phyloP scores from a whole-genome alignment of 2,113 vertebrate genomes.

The Archocentrus centrarchus region DNA sequence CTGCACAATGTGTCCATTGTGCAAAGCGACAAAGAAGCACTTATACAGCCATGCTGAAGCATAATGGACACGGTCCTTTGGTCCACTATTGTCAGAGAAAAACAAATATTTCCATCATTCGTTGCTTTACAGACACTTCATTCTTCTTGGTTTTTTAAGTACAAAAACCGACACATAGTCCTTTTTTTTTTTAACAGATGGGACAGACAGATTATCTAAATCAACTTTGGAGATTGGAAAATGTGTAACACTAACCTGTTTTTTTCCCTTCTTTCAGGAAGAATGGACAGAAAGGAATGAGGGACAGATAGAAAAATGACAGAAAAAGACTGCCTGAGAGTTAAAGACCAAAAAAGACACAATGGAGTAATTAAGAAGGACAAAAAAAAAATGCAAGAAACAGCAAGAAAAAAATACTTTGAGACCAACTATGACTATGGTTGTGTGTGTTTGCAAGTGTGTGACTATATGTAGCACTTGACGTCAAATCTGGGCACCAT shows the following conservation, averaged over 20 bases:
- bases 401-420: conserved; percentile 29
- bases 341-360: conserved; percentile 6
- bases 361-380: conserved; percentile 35
- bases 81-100: conserved; percentile 36
- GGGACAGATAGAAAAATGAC: neutral
- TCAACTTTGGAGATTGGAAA: neutral
- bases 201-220: neutral
- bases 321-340: neutral
- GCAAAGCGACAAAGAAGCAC: conserved; percentile 47
- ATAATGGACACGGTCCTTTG: conserved; percentile 56
- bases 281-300: neutral
- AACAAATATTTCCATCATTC: conserved; percentile 1
- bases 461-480: neutral
- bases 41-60: conserved; percentile 41
- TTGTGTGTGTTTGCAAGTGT: conserved; percentile 11
- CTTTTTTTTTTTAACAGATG: neutral
- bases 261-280: neutral
- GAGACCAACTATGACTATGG: conserved; percentile 47
- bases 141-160: neutral
- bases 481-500: neutral
- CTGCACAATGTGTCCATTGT: conserved; percentile 60
- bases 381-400: conserved; percentile 8
- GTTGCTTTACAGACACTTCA: neutral
- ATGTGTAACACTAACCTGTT: too few species aligned
- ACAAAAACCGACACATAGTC: neutral